These are phyloP conservation scores for Drosophila chauvacae DNA, from an alignment of 1,140 invertebrate genomes.

Conservation along the genomic window DNA sequence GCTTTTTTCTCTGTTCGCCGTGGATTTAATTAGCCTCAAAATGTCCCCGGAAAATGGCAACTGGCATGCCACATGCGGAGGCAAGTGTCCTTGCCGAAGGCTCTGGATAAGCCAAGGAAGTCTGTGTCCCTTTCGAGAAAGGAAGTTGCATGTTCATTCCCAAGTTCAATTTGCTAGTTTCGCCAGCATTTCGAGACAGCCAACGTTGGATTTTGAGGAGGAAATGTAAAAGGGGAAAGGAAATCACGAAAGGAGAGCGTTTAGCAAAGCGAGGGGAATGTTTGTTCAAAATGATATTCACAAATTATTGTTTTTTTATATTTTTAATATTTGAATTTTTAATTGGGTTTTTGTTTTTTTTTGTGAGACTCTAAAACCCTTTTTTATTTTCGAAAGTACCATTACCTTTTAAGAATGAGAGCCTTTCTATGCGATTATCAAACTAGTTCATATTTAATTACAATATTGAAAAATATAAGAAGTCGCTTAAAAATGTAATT, in stretches of 20 bases:
- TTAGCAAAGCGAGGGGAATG: not conserved
- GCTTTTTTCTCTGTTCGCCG: slow-evolving; percentile 39
- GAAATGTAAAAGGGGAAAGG: not conserved
- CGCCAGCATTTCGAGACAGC: slow-evolving; percentile 44
- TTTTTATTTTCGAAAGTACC: not conserved
- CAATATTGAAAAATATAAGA: not conserved
- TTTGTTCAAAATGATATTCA: not conserved
- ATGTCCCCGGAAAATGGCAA: slow-evolving; percentile 67
- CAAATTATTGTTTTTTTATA: not conserved
- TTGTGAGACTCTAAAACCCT: too few species aligned
- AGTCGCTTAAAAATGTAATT: not conserved
- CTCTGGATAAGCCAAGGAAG: slow-evolving; percentile 56
- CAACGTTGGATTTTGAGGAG: not conserved
- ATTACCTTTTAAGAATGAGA: not conserved
- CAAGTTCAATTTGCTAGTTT: slow-evolving; percentile 73
- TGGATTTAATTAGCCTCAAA: slow-evolving; percentile 80
- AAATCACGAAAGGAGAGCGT: not conserved
- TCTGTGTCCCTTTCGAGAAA: slow-evolving; percentile 32
- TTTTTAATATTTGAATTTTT: not conserved
- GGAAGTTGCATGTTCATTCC: slow-evolving; percentile 70
- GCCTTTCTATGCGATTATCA: not conserved
- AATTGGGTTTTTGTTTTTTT: not conserved
- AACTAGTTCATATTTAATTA: not conserved
- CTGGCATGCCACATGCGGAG: slow-evolving; percentile 57
- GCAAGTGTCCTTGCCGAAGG: slow-evolving; percentile 36